phyloP scores from a whole-genome alignment of 2,113 vertebrate genomes.

The Sturnira hondurensis region DNA sequence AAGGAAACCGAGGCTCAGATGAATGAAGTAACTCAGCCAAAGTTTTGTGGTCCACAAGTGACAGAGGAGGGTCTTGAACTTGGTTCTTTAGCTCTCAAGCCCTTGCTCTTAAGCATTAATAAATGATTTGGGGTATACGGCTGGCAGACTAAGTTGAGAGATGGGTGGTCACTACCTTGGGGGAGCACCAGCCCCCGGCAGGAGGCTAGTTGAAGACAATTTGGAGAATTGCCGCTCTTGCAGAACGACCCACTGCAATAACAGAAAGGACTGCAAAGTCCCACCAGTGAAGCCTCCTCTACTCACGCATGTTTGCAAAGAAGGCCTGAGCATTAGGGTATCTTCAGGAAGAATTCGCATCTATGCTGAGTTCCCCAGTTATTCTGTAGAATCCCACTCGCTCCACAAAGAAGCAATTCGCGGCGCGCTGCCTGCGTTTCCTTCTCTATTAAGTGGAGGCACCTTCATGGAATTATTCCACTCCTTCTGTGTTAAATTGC shows the following conservation, averaged over 20 bases:
- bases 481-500: slow-evolving; percentile 31
- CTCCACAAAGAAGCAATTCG: not conserved
- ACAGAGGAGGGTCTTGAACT: not conserved
- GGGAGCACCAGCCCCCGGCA: not conserved
- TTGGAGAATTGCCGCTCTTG: not conserved
- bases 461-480: not conserved
- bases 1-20: not conserved
- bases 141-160: not conserved
- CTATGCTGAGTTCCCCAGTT: not conserved
- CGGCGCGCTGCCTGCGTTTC: not conserved
- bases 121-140: not conserved
- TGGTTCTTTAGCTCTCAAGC: not conserved
- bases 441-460: not conserved
- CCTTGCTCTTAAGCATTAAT: not conserved
- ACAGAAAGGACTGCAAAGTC: not conserved
- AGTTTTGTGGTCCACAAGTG: not conserved
- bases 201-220: not conserved
- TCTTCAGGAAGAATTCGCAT: not conserved
- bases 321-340: not conserved
- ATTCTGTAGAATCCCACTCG: not conserved
- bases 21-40: not conserved
- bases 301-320: slow-evolving; percentile 37
- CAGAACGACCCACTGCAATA: not conserved
- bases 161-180: not conserved
- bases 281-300: slow-evolving; percentile 13